Base-by-base conservation (phyloP, 2,113 vertebrate species). In the Bothrops jararaca region DNA sequence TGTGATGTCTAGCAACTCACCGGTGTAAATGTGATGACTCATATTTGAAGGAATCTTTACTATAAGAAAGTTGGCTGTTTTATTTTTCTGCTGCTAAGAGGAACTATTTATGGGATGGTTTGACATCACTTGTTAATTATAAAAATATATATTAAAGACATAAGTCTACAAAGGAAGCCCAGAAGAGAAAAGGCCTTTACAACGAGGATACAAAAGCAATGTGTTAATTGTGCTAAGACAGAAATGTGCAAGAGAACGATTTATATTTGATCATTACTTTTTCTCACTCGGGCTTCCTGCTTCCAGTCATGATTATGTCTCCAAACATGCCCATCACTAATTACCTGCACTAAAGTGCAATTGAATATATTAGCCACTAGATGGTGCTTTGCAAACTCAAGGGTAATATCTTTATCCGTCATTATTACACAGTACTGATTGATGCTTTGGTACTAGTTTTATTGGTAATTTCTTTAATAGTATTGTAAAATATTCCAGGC, bases 301-400 rank as follows among this genome's bases (percentile, higher is more conserved):
- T 6, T 92, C 93, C 52, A 93, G 94, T 93, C 95, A 96, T 95
- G 95, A 94, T 95, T 6, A 94, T 94, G 86, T 88, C 92, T 95
- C 95, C 95, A 96, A 94, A 94, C 94, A 96, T 92, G 91, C 95
- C 69, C 22, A 86, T 93, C 89, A 93, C 34, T 91, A 3, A 20
- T 54, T 5, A 5, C 87, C 58, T 26, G 74, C 87, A 85, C 52
- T 50, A 13, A 52, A 60, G 64, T 57, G 34, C 89, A 56, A 1
- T 0, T 64, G 5, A 69, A 48, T 9, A 85, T 26, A 11, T 48
- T 60, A 58, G 91, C 95, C 96, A 90, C 96, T n/a, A 94, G 96
- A 90, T 95, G 96, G 96, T 94, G 93, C 94, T 88, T 26, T 89
- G 91, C 53, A 0, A 92, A 89, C 50, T 13, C 18, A 93, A 15